These are phyloP conservation scores for Drosophila sechellia DNA, from an alignment of 1,140 invertebrate species.

Conservation along the genomic window DNA sequence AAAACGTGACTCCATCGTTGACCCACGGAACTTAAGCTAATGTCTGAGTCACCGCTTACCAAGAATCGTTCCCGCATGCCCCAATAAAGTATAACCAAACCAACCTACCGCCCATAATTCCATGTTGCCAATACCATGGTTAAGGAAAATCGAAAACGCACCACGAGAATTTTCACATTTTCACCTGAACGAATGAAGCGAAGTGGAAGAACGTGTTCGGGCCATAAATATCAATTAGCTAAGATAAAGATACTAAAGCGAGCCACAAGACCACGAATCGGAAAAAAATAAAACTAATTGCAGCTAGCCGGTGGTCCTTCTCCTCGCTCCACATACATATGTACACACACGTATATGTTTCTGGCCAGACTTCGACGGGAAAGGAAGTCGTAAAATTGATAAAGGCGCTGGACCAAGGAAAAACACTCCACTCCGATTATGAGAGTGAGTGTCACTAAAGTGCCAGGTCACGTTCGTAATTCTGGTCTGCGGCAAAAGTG, in stretches of 20 bases:
- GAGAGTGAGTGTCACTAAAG: conserved; percentile 55
- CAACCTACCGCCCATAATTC: conserved; percentile 28
- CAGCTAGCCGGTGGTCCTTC: conserved; percentile 61
- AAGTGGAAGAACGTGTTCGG: conserved; percentile 58
- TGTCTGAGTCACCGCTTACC: conserved; percentile 35
- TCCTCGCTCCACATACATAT: too few species aligned
- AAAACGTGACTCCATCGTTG: conserved; percentile 46
- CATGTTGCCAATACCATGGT: conserved; percentile 20
- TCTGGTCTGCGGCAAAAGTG: conserved; percentile 33
- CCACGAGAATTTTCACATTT: conserved; percentile 39
- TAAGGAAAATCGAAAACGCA: conserved; percentile 6
- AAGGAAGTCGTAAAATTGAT: conserved; percentile 78
- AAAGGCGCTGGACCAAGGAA: conserved; percentile 48
- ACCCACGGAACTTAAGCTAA: conserved; percentile 29
- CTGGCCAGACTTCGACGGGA: conserved; percentile 10
- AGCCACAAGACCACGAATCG: conserved; percentile 48
- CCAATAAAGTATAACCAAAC: conserved; percentile 37
- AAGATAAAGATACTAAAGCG: conserved; percentile 53
- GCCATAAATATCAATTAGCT: conserved; percentile 75
- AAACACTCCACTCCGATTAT: conserved; percentile 35
- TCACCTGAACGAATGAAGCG: conserved; percentile 21
- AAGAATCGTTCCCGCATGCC: conserved; percentile 15
- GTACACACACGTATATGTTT: not conserved
- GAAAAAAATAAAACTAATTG: conserved; percentile 71
- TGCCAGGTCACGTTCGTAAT: conserved; percentile 71